Conservation (phyloP, 1,140 invertebrate genomes). For the Drosophila repletoides region DNA sequence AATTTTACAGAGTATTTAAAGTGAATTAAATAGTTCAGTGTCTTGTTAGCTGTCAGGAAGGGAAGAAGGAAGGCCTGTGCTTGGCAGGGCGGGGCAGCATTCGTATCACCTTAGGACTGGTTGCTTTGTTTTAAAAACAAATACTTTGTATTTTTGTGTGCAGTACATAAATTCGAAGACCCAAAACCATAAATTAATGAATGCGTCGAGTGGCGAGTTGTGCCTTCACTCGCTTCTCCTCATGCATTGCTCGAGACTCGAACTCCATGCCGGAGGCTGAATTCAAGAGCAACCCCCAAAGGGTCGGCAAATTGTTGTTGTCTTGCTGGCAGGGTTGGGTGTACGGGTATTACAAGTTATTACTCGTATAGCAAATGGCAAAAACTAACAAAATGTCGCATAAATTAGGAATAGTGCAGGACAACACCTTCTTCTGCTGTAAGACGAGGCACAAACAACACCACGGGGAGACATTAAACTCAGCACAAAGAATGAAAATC, state of each 20-base stretch:
- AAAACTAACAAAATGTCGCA: slow-evolving; percentile 75
- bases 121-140: slow-evolving; percentile 52
- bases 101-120: slow-evolving; percentile 38
- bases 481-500: slow-evolving; percentile 41
- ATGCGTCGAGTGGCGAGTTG: slow-evolving; percentile 48
- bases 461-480: slow-evolving; percentile 70
- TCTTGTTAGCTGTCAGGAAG: not conserved
- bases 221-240: slow-evolving; percentile 12
- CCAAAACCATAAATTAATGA: slow-evolving; percentile 74
- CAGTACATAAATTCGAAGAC: slow-evolving; percentile 65
- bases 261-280: too few species aligned
- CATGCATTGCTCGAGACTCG: not conserved
- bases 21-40: not conserved
- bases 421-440: slow-evolving; percentile 59
- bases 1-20: too few species aligned
- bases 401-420: slow-evolving; percentile 73
- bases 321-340: slow-evolving; percentile 25
- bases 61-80: not conserved
- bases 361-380: slow-evolving; percentile 66
- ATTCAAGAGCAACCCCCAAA: slow-evolving; percentile 33
- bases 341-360: slow-evolving; percentile 69
- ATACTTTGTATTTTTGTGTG: slow-evolving; percentile 55
- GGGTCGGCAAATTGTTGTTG: too few species aligned
- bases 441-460: slow-evolving; percentile 69
- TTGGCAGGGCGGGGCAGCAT: too few species aligned